Percentiles rank a stretch among this genome's conserved stretches.
Evolutionary conservation across 2,888 invertebrate genomes (phyloP).

Genomic region (Ophion ventricosus): DNA sequence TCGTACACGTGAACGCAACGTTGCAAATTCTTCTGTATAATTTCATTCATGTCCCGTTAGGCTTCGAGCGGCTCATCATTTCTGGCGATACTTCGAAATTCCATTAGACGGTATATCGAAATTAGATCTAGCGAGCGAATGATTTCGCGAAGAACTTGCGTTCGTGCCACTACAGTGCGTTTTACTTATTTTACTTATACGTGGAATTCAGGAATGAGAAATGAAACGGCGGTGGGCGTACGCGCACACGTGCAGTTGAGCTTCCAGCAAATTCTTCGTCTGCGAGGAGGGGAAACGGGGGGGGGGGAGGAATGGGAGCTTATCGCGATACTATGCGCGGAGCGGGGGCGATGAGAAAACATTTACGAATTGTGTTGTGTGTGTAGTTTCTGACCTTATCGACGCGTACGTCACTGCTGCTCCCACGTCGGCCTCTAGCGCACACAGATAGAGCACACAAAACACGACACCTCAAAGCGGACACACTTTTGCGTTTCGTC

Average conservation of each 20-base stretch:
- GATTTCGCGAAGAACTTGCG: background rate
- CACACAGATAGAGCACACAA: conserved; percentile 23
- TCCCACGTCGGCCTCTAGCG: conserved; percentile 34
- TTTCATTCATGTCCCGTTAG: background rate
- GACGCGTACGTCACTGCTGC: conserved; percentile 60
- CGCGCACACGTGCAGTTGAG: conserved; percentile 23
- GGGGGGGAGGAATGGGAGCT: conserved; percentile 25
- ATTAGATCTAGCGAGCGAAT: background rate
- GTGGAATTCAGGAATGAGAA: background rate
- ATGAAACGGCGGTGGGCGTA: conserved; percentile 25
- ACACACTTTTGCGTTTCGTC: conserved; percentile 30
- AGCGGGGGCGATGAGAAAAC: conserved; percentile 38
- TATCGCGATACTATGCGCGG: conserved; percentile 43
- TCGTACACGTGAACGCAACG: background rate
- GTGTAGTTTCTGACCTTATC: conserved; percentile 65
- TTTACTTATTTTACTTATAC: conserved; percentile 2
- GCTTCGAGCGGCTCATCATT: background rate
- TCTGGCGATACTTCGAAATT: background rate
- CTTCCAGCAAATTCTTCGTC: conserved; percentile 38
- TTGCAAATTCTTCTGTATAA: background rate
- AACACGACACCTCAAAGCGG: conserved; percentile 6
- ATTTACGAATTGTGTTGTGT: conserved; percentile 42
- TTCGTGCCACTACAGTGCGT: background rate
- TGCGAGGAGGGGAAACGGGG: background rate
- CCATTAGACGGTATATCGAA: background rate